These are phyloP conservation scores for Drosophila limbata DNA, from an alignment of 2,888 invertebrate species.

Conservation along the genomic window DNA sequence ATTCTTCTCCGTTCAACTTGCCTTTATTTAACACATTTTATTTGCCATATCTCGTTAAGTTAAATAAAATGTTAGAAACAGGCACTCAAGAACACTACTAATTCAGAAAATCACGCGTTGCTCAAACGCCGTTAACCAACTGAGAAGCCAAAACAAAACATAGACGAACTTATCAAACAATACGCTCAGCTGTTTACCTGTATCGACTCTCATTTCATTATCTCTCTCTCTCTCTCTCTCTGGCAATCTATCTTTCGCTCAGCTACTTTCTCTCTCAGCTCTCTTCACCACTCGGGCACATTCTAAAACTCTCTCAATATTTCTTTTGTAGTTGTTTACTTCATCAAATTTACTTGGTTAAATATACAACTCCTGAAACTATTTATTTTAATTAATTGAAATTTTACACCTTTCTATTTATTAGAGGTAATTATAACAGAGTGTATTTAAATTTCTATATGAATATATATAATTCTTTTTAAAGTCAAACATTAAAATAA, in stretches of 20 bases:
- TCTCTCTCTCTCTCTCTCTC: background rate
- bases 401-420: background rate
- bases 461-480: background rate
- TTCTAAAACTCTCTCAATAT: slow-evolving; percentile 17
- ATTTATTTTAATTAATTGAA: background rate
- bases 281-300: background rate
- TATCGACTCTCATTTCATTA: slow-evolving; percentile 12
- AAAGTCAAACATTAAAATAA: too few relatives aligned
- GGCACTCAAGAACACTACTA: background rate
- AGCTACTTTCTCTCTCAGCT: background rate
- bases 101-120: slow-evolving; percentile 15
- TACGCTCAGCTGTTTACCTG: slow-evolving; percentile 61
- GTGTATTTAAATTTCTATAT: background rate
- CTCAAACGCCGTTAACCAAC: slow-evolving; percentile 41
- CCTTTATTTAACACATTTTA: background rate
- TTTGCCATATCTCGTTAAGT: slow-evolving; percentile 1
- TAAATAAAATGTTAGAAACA: background rate
- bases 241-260: background rate
- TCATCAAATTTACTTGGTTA: background rate
- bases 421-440: background rate
- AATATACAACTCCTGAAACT: background rate
- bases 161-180: slow-evolving; percentile 26
- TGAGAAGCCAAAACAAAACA: slow-evolving; percentile 41
- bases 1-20: background rate
- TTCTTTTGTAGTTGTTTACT: background rate